Base-by-base conservation (phyloP, 1,140 invertebrate species). In the Dendrolimus kikuchii region DNA sequence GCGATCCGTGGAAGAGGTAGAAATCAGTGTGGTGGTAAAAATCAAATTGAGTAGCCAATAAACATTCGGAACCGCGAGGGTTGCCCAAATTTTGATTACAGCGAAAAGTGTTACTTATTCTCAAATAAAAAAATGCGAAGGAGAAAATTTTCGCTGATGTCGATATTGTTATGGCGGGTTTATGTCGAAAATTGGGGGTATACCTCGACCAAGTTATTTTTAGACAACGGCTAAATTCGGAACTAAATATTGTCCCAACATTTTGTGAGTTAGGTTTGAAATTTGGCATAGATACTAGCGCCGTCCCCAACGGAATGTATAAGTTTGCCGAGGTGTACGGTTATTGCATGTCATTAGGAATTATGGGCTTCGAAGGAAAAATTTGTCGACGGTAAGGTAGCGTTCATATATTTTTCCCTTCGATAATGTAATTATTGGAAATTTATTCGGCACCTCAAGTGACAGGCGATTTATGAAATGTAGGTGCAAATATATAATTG, bases 261-360 rank as follows among this genome's bases (percentile, higher is more conserved):
- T 23, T 23, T 23, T 23, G 23, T 23, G 23, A 23, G 23, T 23
- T 1, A 23, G 23, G 23, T 23, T 23, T 23, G 23, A 1, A 23
- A 23, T 23, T 23, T 23, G 23, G 1, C 23, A 23, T 23, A 23
- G 23, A 23, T 3, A 23, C 23, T 23, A 23, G 23, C 23, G 23
- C 23, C 23, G 3, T 3, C 3, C 23, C 3, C 23, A 23, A 23
- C 23, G 23, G 23, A 23, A 23, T 23, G 3, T 23, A 23, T 23
- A 23, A 23, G 23, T 23, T 23, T 23, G 23, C 23, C 23, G 23
- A 23, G 23, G 23, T 23, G 23, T 80, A 82, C 81, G 74, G 77
- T 86, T 86, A 86, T 86, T 86, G 81, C 81, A 86, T 86, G 81
- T 86, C 82, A 86, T 86, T 86, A 86, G 82, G 79, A 86, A 84